Evolutionary conservation across 2,113 vertebrate genomes (phyloP).

Genomic region (Pyrgilauda ruficollis): DNA sequence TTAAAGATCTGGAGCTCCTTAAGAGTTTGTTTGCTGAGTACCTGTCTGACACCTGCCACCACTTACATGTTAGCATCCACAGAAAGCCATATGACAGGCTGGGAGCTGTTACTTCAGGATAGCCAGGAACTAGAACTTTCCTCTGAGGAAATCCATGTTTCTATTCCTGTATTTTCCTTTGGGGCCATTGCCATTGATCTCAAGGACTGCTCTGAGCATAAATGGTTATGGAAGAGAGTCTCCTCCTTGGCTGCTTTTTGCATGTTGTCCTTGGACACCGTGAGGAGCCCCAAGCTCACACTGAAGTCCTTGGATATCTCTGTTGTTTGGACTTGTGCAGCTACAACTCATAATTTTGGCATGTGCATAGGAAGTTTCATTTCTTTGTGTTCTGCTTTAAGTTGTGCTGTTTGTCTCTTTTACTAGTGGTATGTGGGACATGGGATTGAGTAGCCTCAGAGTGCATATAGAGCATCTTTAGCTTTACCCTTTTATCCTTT

Average conservation of each 20-base stretch:
- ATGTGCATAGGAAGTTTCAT: neutral
- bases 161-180: neutral
- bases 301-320: neutral
- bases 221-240: neutral
- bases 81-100: neutral
- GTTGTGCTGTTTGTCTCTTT: neutral
- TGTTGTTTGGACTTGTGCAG: neutral
- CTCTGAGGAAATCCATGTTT: neutral
- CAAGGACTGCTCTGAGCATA: neutral
- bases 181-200: neutral
- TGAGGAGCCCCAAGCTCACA: neutral
- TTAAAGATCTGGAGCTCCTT: neutral
- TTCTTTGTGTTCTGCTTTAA: neutral
- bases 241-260: neutral
- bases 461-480: neutral
- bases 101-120: neutral
- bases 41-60: neutral
- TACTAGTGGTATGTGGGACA: neutral
- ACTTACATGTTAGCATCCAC: neutral
- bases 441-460: neutral
- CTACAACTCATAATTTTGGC: neutral
- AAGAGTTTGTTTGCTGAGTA: neutral
- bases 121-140: neutral
- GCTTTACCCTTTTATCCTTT: neutral
- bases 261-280: neutral